Evolutionary conservation across 2,888 invertebrate genomes (phyloP).

Genomic region (Nycteola revayana): DNA sequence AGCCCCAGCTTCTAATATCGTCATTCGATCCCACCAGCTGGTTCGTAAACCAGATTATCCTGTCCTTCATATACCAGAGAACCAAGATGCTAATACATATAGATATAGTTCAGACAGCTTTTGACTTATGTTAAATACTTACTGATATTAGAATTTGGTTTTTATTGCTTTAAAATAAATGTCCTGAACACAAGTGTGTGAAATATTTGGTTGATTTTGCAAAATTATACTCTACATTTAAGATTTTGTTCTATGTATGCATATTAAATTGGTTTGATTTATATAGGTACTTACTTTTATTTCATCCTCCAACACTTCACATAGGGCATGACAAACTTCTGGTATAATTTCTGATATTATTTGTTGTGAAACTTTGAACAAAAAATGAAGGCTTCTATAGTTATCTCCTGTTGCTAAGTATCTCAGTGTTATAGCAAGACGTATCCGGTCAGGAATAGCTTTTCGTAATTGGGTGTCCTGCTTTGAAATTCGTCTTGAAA

Average conservation of each 20-base stretch:
- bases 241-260: neutral
- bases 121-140: conserved; percentile 2
- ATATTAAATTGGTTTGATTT: neutral
- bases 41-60: conserved; percentile 2
- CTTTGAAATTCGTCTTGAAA: neutral
- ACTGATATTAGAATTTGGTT: neutral
- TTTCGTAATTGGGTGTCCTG: conserved; percentile 1
- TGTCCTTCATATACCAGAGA: conserved; percentile 4
- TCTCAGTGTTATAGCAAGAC: conserved; percentile 9
- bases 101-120: conserved; percentile 3
- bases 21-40: conserved; percentile 3
- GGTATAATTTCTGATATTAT: conserved; percentile 12
- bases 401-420: conserved; percentile 14
- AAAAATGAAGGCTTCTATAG: conserved; percentile 10
- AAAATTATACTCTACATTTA: neutral
- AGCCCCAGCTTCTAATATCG: conserved; percentile 4
- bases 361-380: conserved; percentile 15
- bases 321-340: conserved; percentile 1
- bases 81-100: conserved; percentile 4
- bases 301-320: neutral
- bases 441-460: conserved; percentile 9
- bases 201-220: conserved; percentile 1
- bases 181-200: neutral
- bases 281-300: conserved; percentile 1
- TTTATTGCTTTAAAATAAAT: too few species aligned